Percentiles rank a stretch among this genome's conserved stretches.
These are phyloP conservation scores for Odontesthes bonariensis DNA, from an alignment of 2,113 vertebrate species.

Conservation along the genomic window DNA sequence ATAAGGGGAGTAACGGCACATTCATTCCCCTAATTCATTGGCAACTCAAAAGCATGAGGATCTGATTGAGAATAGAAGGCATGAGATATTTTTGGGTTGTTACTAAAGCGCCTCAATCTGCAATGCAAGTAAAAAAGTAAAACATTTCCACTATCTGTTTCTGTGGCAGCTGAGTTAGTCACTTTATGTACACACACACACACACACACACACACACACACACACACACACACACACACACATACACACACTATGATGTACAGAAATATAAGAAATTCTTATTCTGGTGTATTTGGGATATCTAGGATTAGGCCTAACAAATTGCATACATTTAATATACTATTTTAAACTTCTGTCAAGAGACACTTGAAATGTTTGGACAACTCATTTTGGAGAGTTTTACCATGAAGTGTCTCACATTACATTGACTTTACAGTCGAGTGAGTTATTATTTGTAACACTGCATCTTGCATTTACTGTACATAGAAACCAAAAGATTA, in stretches of 20 bases:
- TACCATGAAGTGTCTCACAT: not conserved
- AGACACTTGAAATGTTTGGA: not conserved
- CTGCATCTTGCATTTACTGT: constrained; percentile 24
- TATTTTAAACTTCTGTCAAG: too few relatives aligned
- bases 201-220: too few relatives aligned
- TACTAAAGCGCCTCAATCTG: constrained; percentile 49
- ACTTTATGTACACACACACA: constrained; percentile 33
- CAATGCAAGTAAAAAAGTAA: constrained; percentile 54
- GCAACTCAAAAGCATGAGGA: constrained; percentile 43
- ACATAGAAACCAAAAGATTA: constrained; percentile 43
- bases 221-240: constrained; percentile 38
- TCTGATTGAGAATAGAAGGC: constrained; percentile 49
- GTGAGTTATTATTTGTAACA: not conserved
- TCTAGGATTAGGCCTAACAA: too few relatives aligned
- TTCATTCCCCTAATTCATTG: constrained; percentile 61
- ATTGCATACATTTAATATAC: too few relatives aligned
- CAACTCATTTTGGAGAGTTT: too few relatives aligned
- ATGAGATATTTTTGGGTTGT: constrained; percentile 28
- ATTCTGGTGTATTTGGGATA: not conserved
- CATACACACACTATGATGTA: constrained; percentile 21
- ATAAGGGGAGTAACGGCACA: constrained; percentile 47
- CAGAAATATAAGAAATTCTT: not conserved
- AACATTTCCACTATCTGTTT: constrained; percentile 63
- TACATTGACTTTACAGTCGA: not conserved
- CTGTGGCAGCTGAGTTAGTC: constrained; percentile 42